These are phyloP conservation scores for Hiodon alosoides DNA, from an alignment of 2,113 vertebrate genomes.

Conservation along the genomic window DNA sequence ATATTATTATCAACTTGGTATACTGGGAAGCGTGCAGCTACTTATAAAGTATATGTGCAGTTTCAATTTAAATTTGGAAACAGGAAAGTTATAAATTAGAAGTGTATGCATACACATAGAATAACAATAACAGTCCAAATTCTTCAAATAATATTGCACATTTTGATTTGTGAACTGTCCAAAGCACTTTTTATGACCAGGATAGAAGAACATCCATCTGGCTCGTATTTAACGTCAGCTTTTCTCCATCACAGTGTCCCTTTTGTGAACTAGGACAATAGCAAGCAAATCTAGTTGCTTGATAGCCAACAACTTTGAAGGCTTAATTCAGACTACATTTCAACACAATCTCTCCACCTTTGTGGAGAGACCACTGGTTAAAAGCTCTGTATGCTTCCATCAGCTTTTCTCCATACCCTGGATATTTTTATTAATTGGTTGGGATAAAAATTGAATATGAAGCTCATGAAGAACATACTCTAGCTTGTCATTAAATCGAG, in stretches of 20 bases:
- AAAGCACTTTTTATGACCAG: conserved; percentile 60
- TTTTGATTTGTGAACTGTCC: conserved; percentile 70
- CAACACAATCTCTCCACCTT: too few relatives aligned
- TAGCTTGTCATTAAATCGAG: too few relatives aligned
- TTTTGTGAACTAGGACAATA: conserved; percentile 48
- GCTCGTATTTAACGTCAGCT: conserved; percentile 60
- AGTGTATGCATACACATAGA: conserved; percentile 62
- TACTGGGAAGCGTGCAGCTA: conserved; percentile 36
- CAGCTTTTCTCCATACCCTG: too few relatives aligned
- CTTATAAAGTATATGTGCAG: conserved; percentile 48
- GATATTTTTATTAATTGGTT: too few relatives aligned
- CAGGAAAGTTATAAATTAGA: conserved; percentile 54
- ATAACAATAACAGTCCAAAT: conserved; percentile 66
- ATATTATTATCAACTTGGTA: conserved; percentile 36
- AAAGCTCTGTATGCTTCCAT: not conserved
- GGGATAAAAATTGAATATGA: too few relatives aligned
- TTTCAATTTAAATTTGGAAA: conserved; percentile 48
- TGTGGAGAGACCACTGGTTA: too few relatives aligned
- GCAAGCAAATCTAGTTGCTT: conserved; percentile 45
- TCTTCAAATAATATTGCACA: conserved; percentile 61
- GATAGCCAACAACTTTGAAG: not conserved
- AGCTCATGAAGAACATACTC: too few relatives aligned
- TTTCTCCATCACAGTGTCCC: conserved; percentile 49
- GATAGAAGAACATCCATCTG: conserved; percentile 66
- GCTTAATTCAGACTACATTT: too few relatives aligned